Percentiles rank a stretch among this genome's conserved stretches.
These are phyloP conservation scores for Rattus norvegicus DNA, from an alignment of 2,113 vertebrate species.

Conservation along the genomic window DNA sequence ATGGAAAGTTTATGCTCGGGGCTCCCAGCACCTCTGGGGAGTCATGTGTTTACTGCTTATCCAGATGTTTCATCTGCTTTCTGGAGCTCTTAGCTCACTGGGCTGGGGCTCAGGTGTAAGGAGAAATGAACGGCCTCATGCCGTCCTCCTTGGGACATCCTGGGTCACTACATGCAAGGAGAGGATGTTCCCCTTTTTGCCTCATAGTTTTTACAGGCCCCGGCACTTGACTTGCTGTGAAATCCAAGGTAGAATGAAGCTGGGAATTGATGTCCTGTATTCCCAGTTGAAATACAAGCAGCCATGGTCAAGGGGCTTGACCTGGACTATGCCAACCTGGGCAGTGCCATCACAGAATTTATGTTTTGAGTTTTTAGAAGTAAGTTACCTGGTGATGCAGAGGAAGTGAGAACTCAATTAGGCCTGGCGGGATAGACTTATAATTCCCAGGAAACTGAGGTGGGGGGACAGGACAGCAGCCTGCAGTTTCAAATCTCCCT, in stretches of 20 bases:
- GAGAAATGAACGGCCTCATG: neutral
- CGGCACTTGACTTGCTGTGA: accelerated
- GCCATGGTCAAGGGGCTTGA: neutral
- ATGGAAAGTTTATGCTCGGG: neutral
- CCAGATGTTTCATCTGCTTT: neutral
- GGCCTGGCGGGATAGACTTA: neutral
- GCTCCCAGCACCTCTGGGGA: neutral
- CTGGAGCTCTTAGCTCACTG: neutral
- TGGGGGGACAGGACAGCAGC: neutral
- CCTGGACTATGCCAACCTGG: neutral
- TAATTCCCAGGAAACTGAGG: neutral
- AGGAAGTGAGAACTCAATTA: accelerated
- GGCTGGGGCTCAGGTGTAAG: neutral
- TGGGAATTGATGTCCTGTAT: accelerated
- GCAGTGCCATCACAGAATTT: neutral
- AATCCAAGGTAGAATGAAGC: neutral
- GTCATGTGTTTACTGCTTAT: accelerated
- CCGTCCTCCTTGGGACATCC: neutral
- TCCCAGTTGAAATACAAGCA: neutral
- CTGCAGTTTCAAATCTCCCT: accelerated
- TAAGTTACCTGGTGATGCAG: neutral
- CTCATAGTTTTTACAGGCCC: neutral
- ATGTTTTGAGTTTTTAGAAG: neutral
- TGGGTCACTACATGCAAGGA: neutral
- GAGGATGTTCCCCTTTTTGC: neutral